Percentiles rank a stretch among this genome's conserved stretches.
These are phyloP conservation scores for Cottus gobio DNA, from an alignment of 2,113 vertebrate species.

Conservation along the genomic window DNA sequence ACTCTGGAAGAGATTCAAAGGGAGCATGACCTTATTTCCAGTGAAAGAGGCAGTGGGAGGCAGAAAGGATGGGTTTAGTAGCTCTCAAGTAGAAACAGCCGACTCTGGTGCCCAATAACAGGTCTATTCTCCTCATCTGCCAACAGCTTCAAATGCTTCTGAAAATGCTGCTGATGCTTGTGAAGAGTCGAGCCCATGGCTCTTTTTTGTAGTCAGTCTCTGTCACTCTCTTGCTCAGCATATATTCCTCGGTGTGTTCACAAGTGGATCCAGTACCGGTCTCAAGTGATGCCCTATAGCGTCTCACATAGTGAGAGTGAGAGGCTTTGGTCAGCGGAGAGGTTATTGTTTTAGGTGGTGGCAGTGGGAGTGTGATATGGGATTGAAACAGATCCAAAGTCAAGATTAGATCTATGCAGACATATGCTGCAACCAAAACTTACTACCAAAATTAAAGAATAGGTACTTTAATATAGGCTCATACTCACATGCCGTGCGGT, in stretches of 20 bases:
- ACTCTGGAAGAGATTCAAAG: conserved; percentile 44
- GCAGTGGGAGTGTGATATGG: neutral
- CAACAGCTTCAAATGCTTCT: conserved; percentile 39
- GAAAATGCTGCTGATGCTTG: conserved; percentile 44
- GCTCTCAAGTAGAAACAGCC: conserved; percentile 68
- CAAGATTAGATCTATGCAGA: neutral
- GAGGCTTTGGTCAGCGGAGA: neutral
- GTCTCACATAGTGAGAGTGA: conserved; percentile 14
- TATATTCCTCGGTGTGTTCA: conserved; percentile 37
- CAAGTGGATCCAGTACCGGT: neutral
- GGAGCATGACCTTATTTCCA: conserved; percentile 64
- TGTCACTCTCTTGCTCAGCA: conserved; percentile 18
- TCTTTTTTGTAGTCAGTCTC: conserved; percentile 20
- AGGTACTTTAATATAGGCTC: neutral
- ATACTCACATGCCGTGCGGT: neutral
- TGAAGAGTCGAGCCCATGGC: conserved; percentile 40
- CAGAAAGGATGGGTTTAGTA: conserved; percentile 63
- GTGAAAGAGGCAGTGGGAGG: conserved; percentile 49
- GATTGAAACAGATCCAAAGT: neutral
- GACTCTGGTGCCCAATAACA: conserved; percentile 56
- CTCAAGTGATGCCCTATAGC: conserved; percentile 29
- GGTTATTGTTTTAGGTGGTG: neutral
- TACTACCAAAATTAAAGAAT: neutral
- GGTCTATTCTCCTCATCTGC: conserved; percentile 53
- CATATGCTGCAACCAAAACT: neutral